phyloP scores from a whole-genome alignment of 2,113 vertebrate species.

The Scomber japonicus region DNA sequence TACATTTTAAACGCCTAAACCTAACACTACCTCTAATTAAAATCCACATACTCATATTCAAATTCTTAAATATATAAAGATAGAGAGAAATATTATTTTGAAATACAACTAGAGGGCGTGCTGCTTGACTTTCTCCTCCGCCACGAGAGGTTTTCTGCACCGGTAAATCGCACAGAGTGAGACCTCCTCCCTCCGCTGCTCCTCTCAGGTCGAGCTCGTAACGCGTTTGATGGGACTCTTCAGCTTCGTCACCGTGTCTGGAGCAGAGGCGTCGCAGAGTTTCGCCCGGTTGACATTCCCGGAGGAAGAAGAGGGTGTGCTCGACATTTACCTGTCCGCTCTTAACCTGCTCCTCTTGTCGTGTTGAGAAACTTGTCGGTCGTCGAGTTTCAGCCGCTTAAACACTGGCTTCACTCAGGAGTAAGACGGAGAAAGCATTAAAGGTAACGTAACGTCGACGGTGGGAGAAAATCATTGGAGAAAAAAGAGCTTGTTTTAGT shows the following conservation, averaged over 20 bases:
- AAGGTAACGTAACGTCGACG: conserved; percentile 69
- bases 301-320: conserved; percentile 73
- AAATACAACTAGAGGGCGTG: too few relatives aligned
- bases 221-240: conserved; percentile 49
- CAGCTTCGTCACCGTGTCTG: conserved; percentile 65
- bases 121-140: too few relatives aligned
- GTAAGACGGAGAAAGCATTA: conserved; percentile 63
- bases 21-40: too few relatives aligned
- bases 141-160: too few relatives aligned
- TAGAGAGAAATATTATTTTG: too few relatives aligned
- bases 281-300: conserved; percentile 70
- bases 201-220: conserved; percentile 19
- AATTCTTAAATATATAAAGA: too few relatives aligned
- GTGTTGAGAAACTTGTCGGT: conserved; percentile 1
- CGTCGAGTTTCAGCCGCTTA: conserved; percentile 30
- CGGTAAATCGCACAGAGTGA: conserved; percentile 47
- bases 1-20: too few relatives aligned
- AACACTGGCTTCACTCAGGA: conserved; percentile 72
- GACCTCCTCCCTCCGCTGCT: conserved; percentile 1
- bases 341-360: conserved; percentile 47
- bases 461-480: conserved; percentile 16
- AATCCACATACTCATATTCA: too few relatives aligned
- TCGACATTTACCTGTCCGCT: conserved; percentile 68
- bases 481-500: conserved; percentile 43
- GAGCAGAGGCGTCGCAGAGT: conserved; percentile 53